Percentiles rank a stretch among this genome's conserved stretches.
Conservation (phyloP, 1,140 invertebrate genomes). For the Bilobella aurantiaca region DNA sequence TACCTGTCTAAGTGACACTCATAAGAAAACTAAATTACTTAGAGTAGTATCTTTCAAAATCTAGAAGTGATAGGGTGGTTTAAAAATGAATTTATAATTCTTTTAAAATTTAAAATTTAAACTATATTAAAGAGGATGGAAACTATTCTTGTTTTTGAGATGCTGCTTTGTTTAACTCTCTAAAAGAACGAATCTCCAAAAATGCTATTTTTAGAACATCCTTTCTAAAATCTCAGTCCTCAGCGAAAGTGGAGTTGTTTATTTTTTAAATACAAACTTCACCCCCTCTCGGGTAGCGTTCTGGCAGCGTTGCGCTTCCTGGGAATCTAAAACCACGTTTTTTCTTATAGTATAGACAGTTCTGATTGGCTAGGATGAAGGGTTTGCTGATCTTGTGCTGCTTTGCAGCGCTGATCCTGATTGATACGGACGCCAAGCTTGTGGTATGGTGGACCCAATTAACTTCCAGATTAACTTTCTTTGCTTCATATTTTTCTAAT, state of each 20-base stretch:
- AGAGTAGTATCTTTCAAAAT: no score
- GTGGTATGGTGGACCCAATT: no score
- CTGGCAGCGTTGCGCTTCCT: background rate
- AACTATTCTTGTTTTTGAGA: no score
- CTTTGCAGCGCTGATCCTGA: background rate
- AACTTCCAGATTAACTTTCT: no score
- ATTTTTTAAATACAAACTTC: background rate
- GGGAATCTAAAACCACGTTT: background rate
- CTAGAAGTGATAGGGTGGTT: no score
- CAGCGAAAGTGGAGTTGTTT: background rate
- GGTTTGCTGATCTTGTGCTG: background rate
- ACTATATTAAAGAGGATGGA: no score
- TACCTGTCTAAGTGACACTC: no score
- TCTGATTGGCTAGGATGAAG: conserved; percentile 1
- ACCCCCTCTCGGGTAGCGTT: background rate
- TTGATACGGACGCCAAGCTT: background rate
- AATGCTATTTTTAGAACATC: background rate
- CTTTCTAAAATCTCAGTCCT: background rate
- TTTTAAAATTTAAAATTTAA: no score
- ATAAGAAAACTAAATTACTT: no score
- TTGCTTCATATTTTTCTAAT: background rate
- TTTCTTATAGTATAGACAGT: background rate
- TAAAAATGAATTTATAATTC: no score
- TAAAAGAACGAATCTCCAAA: background rate
- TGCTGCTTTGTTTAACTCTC: no score